Base-by-base conservation (phyloP, 2,888 invertebrate genomes). In the Heliconius ismenius region DNA sequence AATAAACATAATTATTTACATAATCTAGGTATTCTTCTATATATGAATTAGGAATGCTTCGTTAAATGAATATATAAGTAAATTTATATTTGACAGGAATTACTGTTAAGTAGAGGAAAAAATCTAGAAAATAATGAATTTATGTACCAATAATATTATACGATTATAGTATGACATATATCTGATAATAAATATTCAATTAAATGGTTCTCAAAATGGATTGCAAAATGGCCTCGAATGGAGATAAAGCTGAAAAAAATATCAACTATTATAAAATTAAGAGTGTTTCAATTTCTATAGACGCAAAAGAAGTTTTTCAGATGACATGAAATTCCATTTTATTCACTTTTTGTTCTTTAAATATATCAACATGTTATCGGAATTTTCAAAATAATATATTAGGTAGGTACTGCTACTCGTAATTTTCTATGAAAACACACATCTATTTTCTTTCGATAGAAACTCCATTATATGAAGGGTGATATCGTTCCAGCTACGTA, bases 381-480 rank as follows among this genome's bases (percentile, higher is more conserved):
- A 43, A 3, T 24, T 67, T 70, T n/a, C 15, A 24, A 18, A 32
- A 36, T 70, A 70, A 21, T 58, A 70, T 32, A 36, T 58, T 4
- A 24, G 6, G 7, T 32, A 32, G 32, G 7, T 32, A 32, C 32
- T 9, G 28, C 9, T 36, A 58, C 54, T 70, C 32, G n/a, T 21
- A 39, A 39, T 39, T 21, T 73, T 60, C 73, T 39, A 36, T 60
- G 28, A 75, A 76, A 76, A 65, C n/a, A 10, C 21, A 72, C 18
- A 24, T 64, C 54, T 60, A 69, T 64, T 76, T 76, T 60, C 28
- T 65, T 73, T 65, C 72, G 58, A 43, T 67, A 65, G 76, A 65
- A 73, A 73, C 26, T 65, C 76, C 58, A 76, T 76, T 67, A 76
- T 11, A 32, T 32, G 32, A 32, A 7, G 64, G 65, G n/a, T 63